phyloP scores from a whole-genome alignment of 1,140 invertebrate genomes.

The Saccostrea glomerata region DNA sequence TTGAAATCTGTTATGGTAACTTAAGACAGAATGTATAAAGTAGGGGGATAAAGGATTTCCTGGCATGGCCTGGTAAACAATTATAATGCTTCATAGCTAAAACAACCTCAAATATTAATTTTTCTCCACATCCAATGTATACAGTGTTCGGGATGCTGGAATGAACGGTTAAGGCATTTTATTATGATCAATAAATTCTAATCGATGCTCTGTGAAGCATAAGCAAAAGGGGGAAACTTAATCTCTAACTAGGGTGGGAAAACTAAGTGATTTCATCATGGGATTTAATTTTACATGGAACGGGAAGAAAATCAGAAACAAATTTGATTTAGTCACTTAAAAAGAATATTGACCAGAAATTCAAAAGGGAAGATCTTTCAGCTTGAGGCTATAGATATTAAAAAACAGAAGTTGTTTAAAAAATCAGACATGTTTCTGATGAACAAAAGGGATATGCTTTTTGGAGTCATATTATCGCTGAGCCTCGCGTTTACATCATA shows the following conservation, averaged over 20 bases:
- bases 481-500: background rate
- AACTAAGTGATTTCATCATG: background rate
- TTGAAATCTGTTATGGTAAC: background rate
- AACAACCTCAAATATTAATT: background rate
- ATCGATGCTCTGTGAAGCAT: background rate
- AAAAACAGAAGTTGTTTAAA: background rate
- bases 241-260: background rate
- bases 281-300: background rate
- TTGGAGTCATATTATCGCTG: background rate
- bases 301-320: too few relatives aligned
- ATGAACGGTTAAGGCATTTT: background rate
- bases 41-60: background rate
- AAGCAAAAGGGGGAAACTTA: background rate
- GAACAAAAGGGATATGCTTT: background rate
- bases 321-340: background rate
- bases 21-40: background rate
- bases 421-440: background rate
- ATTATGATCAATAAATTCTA: conserved; percentile 13
- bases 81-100: background rate
- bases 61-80: background rate
- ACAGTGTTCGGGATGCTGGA: background rate
- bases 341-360: background rate
- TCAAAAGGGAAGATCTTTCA: background rate
- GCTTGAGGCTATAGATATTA: background rate
- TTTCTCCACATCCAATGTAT: background rate